Percentiles rank a stretch among this genome's conserved stretches.
Conservation (phyloP, 2,888 invertebrate species). For the Apamea anceps region DNA sequence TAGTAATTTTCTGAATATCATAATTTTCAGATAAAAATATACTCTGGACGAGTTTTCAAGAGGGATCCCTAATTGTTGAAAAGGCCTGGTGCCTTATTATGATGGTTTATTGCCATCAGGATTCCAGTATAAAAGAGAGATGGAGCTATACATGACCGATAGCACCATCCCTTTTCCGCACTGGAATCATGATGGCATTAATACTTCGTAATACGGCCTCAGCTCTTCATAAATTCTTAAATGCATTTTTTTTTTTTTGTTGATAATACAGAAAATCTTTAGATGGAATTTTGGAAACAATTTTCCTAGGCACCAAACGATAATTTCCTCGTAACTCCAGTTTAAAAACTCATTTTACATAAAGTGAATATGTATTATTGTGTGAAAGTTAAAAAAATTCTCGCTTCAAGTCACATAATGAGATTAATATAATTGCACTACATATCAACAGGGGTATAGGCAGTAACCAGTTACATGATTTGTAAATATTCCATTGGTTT, state of each 20-base stretch:
- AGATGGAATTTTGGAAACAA: background rate
- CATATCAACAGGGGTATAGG: background rate
- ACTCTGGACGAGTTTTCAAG: background rate
- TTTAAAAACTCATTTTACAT: background rate
- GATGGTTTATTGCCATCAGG: background rate
- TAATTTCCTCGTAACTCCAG: background rate
- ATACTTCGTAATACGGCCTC: background rate
- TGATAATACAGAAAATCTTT: background rate
- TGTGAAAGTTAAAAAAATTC: background rate
- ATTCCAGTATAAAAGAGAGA: background rate
- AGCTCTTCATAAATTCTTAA: background rate
- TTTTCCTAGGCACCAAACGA: background rate
- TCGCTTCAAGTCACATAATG: background rate
- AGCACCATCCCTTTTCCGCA: background rate
- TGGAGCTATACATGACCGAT: background rate
- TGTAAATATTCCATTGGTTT: constrained; percentile 3
- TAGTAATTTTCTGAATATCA: background rate
- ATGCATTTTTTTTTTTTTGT: background rate
- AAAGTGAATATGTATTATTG: background rate
- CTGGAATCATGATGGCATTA: background rate
- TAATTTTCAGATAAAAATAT: background rate
- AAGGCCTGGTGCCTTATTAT: background rate
- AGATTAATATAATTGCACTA: constrained; percentile 47
- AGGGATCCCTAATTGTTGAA: background rate
- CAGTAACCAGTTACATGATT: constrained; percentile 10